Percentiles rank a stretch among this genome's conserved stretches.
phyloP scores from a whole-genome alignment of 2,113 vertebrate species.

The Caranx melampygus region DNA sequence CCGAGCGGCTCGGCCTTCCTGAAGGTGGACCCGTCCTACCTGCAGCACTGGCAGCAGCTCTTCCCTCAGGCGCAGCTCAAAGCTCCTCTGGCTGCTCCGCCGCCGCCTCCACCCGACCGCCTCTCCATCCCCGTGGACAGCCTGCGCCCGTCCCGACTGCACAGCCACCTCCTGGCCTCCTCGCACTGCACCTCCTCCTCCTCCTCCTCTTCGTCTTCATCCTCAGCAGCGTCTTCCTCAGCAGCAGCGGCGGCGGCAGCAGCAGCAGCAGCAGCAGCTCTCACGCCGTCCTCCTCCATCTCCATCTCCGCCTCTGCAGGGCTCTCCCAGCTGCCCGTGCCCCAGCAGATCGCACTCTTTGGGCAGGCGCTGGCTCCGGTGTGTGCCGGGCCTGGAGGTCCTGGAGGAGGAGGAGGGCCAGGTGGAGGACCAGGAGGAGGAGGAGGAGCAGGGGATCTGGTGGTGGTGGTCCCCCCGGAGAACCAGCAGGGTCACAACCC shows the following conservation, averaged over 20 bases:
- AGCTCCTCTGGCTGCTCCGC: conserved; percentile 83
- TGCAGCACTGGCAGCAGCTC: conserved; percentile 99
- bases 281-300: conserved; percentile 82
- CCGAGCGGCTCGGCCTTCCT: conserved; percentile 95
- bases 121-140: conserved; percentile 83
- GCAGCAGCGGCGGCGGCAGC: conserved; percentile 57
- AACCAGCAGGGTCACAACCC: conserved; percentile 65
- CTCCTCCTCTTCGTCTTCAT: conserved; percentile 74
- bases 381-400: conserved; percentile 74
- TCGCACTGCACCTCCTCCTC: conserved; percentile 84
- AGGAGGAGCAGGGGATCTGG: conserved; percentile 48
- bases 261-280: conserved; percentile 72
- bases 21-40: conserved; percentile 97
- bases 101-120: conserved; percentile 74
- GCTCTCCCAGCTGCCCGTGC: conserved; percentile 81
- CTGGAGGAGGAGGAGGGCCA: conserved; percentile 37
- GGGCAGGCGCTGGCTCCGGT: conserved; percentile 83
- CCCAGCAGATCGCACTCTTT: conserved; percentile 91
- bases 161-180: conserved; percentile 85
- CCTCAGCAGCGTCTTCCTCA: conserved; percentile 80
- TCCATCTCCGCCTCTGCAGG: conserved; percentile 84
- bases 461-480: conserved; percentile 69
- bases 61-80: conserved; percentile 93
- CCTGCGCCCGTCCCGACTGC: conserved; percentile 86
- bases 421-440: conserved; percentile 40